Evolutionary conservation across 2,888 invertebrate genomes (phyloP).

Genomic region (Philhelius pedissequus): DNA sequence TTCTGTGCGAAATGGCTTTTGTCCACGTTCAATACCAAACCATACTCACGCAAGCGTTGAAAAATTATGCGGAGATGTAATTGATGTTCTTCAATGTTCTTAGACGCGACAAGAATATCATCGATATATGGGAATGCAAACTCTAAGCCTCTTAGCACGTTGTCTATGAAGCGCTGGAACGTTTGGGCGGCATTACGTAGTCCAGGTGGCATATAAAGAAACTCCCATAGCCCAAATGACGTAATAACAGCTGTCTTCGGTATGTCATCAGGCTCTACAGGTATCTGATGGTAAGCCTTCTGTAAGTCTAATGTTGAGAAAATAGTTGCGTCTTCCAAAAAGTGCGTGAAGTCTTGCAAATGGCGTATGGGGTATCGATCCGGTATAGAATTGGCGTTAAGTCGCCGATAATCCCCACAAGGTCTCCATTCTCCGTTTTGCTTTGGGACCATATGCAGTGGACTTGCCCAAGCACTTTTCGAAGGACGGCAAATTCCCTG

Average conservation of each 20-base stretch:
- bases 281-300: neutral
- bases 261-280: neutral
- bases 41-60: conserved; percentile 57
- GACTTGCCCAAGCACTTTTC: neutral
- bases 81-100: too few relatives aligned
- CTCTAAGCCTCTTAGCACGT: neutral
- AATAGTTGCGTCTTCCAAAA: neutral
- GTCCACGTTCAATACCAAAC: too few relatives aligned
- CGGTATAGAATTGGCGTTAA: neutral
- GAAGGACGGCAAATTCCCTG: too few relatives aligned
- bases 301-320: neutral
- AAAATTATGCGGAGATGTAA: too few relatives aligned
- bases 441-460: neutral
- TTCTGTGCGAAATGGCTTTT: too few relatives aligned
- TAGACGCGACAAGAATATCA: neutral
- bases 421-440: neutral
- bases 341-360: neutral
- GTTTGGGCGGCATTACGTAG: too few relatives aligned
- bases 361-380: neutral
- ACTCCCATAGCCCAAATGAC: neutral
- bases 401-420: neutral
- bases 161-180: neutral
- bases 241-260: neutral
- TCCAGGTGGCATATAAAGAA: too few relatives aligned
- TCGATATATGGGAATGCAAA: neutral